A percentile compares a stretch with the other conserved stretches of the same genome.
Evolutionary conservation across 2,113 vertebrate genomes (phyloP).

Genomic region (Butorides virescens): DNA sequence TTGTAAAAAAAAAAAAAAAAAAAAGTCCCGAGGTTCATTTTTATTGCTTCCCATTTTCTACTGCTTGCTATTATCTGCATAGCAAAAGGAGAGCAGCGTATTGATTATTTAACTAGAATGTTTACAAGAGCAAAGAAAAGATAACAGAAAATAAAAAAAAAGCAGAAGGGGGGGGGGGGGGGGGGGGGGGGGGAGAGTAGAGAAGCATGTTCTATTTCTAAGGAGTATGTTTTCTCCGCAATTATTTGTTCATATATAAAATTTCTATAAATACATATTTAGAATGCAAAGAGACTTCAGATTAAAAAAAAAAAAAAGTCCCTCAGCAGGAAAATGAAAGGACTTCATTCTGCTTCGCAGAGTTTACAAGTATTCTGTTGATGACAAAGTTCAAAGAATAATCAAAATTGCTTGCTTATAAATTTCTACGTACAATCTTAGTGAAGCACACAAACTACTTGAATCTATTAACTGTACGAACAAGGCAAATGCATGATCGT

Average conservation of each 20-base stretch:
- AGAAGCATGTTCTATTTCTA: slow-evolving; percentile 13
- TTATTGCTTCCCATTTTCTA: slow-evolving; percentile 31
- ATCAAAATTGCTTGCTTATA: neutral
- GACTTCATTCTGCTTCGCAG: slow-evolving; percentile 62
- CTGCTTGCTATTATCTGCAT: slow-evolving; percentile 14
- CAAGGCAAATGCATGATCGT: neutral
- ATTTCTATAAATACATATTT: neutral
- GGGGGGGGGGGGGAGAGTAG: neutral
- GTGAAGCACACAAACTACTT: neutral
- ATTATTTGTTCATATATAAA: slow-evolving; percentile 14
- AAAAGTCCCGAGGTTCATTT: neutral
- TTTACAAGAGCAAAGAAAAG: slow-evolving; percentile 57
- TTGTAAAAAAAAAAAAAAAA: neutral
- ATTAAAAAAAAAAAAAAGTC: neutral
- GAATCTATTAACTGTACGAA: neutral
- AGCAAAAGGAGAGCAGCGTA: slow-evolving; percentile 43
- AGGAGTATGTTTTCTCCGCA: slow-evolving; percentile 49
- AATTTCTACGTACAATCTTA: neutral
- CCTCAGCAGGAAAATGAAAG: slow-evolving; percentile 51
- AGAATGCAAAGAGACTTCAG: slow-evolving; percentile 46
- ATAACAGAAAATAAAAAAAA: slow-evolving; percentile 57
- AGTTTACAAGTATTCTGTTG: slow-evolving; percentile 44
- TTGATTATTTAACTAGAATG: slow-evolving; percentile 71
- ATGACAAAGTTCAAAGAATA: slow-evolving; percentile 54
- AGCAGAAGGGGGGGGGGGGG: rapidly evolving